phyloP scores from a whole-genome alignment of 2,888 invertebrate species.

The Falcaria lacertinaria region DNA sequence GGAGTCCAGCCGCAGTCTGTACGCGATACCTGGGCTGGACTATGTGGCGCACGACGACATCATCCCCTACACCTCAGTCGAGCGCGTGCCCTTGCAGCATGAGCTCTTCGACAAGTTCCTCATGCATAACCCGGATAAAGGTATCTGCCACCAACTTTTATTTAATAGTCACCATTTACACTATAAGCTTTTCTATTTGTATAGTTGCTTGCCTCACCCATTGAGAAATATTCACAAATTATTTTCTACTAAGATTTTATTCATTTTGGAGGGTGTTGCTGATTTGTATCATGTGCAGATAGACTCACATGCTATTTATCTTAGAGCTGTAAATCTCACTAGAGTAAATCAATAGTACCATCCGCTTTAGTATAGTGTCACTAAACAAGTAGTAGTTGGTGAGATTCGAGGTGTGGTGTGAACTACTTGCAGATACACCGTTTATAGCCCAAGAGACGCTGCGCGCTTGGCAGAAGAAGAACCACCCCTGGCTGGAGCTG shows the following conservation, averaged over 20 bases:
- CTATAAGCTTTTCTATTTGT: too few relatives aligned
- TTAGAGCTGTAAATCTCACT: too few relatives aligned
- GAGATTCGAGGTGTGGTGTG: background rate
- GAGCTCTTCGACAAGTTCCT: slow-evolving; percentile 98
- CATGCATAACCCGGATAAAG: slow-evolving; percentile 87
- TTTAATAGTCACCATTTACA: background rate
- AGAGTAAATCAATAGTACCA: too few relatives aligned
- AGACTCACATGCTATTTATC: too few relatives aligned
- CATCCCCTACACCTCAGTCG: slow-evolving; percentile 94
- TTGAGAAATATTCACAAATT: too few relatives aligned
- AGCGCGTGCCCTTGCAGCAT: slow-evolving; percentile 94
- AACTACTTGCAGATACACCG: slow-evolving; percentile 83
- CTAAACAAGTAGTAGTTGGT: background rate
- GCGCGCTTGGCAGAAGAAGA: slow-evolving; percentile 97
- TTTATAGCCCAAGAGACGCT: slow-evolving; percentile 94
- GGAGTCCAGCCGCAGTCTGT: slow-evolving; percentile 95
- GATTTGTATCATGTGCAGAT: too few relatives aligned
- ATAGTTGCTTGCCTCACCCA: too few relatives aligned
- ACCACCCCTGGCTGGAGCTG: slow-evolving; percentile 97
- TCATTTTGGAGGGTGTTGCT: too few relatives aligned
- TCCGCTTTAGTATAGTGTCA: background rate
- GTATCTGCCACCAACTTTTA: slow-evolving; percentile 50
- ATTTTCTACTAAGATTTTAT: too few relatives aligned
- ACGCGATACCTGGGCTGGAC: slow-evolving; percentile 98
- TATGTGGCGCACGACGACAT: slow-evolving; percentile 99